Evolutionary conservation across 1,140 invertebrate genomes (phyloP).

Genomic region (Drosophila insularis): DNA sequence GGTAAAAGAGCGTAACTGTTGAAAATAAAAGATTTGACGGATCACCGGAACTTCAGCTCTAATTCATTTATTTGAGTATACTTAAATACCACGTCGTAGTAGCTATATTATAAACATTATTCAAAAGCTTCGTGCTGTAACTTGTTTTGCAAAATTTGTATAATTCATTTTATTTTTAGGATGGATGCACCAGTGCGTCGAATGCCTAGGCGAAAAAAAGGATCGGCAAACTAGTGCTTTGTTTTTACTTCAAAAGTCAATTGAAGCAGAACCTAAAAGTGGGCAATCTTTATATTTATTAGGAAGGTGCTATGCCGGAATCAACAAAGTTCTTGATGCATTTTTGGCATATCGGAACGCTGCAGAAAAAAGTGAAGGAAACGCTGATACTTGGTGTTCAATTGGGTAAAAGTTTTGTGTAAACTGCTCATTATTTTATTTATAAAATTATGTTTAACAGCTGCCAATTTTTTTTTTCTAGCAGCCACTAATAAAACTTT

Average conservation of each 20-base stretch:
- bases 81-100: too few species aligned
- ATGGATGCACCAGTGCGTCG: conserved; percentile 97
- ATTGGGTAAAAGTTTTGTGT: conserved; percentile 90
- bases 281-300: conserved; percentile 97
- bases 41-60: too few species aligned
- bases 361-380: conserved; percentile 99
- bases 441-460: too few species aligned
- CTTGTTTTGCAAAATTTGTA: too few species aligned
- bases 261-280: conserved; percentile 94
- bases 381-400: conserved; percentile 99
- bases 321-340: conserved; percentile 98
- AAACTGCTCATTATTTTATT: too few species aligned
- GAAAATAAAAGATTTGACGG: too few species aligned
- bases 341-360: conserved; percentile 99
- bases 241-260: conserved; percentile 95
- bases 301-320: conserved; percentile 94
- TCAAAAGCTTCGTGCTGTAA: neutral
- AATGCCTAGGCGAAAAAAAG: conserved; percentile 91
- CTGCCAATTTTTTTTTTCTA: too few species aligned
- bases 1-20: too few species aligned
- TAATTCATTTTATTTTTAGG: conserved; percentile 84
- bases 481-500: too few species aligned
- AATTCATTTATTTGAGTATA: too few species aligned
- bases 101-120: neutral
- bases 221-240: conserved; percentile 92